Percentiles rank a stretch among this genome's conserved stretches.
These are phyloP conservation scores for Paramormyrops hopkinsi DNA, from an alignment of 2,797 vertebrate species.

Conservation along the genomic window DNA sequence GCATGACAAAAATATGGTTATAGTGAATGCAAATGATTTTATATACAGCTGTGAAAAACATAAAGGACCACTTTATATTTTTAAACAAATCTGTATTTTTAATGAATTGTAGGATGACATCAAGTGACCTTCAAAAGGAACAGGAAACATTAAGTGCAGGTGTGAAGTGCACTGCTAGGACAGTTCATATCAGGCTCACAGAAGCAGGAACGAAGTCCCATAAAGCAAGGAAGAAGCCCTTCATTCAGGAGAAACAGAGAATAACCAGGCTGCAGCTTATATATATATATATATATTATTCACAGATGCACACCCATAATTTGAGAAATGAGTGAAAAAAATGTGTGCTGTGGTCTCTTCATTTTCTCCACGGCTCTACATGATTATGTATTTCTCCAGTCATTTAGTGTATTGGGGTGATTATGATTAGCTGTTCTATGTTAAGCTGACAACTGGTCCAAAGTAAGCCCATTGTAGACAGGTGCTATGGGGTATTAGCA, in stretches of 20 bases:
- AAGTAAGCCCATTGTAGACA: neutral
- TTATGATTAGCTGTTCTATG: neutral
- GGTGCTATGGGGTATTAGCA: neutral
- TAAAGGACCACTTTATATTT: neutral
- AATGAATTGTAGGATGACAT: neutral
- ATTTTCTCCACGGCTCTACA: neutral
- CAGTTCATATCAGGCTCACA: neutral
- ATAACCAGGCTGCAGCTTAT: too few relatives aligned
- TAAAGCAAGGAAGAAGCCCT: neutral
- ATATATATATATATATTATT: too few relatives aligned
- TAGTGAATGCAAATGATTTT: neutral
- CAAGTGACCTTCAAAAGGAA: neutral
- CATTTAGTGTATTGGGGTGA: neutral
- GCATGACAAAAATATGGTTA: neutral
- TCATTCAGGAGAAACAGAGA: neutral
- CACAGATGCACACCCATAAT: neutral
- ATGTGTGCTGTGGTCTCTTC: neutral
- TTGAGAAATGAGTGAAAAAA: neutral
- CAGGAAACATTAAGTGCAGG: neutral
- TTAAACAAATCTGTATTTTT: neutral
- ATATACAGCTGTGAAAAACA: neutral
- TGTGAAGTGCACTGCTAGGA: neutral
- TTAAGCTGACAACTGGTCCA: neutral
- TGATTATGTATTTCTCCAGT: neutral
- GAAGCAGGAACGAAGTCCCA: neutral